These are phyloP conservation scores for Dicyrtomina minuta DNA, from an alignment of 2,888 invertebrate genomes.

Conservation along the genomic window DNA sequence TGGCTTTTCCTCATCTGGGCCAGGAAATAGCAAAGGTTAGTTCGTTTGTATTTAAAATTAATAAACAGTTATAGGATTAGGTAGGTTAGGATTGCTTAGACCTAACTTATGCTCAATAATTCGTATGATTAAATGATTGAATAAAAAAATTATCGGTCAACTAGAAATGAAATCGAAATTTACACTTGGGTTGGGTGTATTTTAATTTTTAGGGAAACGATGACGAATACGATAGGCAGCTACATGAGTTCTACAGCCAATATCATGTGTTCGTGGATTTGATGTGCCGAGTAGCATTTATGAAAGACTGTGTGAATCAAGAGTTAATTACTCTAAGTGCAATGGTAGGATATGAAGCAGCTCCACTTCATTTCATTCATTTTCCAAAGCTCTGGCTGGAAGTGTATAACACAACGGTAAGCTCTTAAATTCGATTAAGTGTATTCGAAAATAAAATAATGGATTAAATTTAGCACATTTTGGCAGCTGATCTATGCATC, in stretches of 20 bases:
- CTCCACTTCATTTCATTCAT: conserved; percentile 80
- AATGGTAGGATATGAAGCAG: conserved; percentile 86
- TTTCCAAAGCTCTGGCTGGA: conserved; percentile 93
- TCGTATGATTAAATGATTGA: too few relatives aligned
- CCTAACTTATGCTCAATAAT: too few relatives aligned
- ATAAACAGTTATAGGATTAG: too few relatives aligned
- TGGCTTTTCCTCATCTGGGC: conserved; percentile 77
- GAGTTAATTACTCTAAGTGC: conserved; percentile 82
- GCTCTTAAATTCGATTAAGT: conserved; percentile 37
- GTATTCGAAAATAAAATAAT: neutral
- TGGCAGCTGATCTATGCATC: neutral
- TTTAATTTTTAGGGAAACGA: conserved; percentile 66
- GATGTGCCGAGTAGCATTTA: conserved; percentile 82
- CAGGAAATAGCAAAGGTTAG: conserved; percentile 68
- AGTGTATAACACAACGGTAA: conserved; percentile 73
- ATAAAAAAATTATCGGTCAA: conserved; percentile 34
- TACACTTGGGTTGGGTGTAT: neutral
- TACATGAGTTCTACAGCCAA: conserved; percentile 77
- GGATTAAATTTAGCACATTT: too few relatives aligned
- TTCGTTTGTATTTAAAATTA: conserved; percentile 39
- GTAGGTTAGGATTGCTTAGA: too few relatives aligned
- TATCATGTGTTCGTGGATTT: conserved; percentile 88
- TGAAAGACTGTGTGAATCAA: conserved; percentile 81
- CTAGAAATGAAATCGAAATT: neutral
- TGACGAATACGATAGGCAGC: conserved; percentile 72